Percentiles rank a stretch among this genome's conserved stretches.
Conservation (phyloP, 2,888 invertebrate genomes). For the Drosophila antonietae region DNA sequence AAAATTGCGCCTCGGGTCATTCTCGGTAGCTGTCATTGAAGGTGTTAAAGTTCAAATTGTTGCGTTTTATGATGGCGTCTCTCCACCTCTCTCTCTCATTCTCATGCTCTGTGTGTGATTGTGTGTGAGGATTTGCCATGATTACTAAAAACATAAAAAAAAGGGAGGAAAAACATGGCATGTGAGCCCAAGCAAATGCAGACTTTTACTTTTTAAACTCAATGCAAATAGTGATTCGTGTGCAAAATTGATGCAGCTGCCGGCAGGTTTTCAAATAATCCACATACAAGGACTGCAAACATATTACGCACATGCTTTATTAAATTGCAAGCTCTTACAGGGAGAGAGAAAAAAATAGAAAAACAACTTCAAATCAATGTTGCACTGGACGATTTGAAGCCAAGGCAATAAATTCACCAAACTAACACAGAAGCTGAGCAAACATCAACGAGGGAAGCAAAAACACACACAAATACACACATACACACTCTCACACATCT, state of each 20-base stretch:
- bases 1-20: constrained; percentile 76
- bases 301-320: constrained; percentile 19
- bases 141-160: constrained; percentile 42
- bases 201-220: constrained; percentile 36
- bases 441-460: background rate
- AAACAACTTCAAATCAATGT: constrained; percentile 39
- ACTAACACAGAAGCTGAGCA: constrained; percentile 5
- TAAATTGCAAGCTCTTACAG: constrained; percentile 17
- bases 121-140: constrained; percentile 34
- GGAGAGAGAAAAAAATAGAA: background rate
- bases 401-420: constrained; percentile 36
- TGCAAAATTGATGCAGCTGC: constrained; percentile 38
- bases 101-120: background rate
- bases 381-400: constrained; percentile 21
- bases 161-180: background rate
- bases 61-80: constrained; percentile 43
- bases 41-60: constrained; percentile 79
- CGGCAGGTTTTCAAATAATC: constrained; percentile 19
- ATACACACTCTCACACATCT: background rate
- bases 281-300: constrained; percentile 1
- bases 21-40: constrained; percentile 71
- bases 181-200: constrained; percentile 28
- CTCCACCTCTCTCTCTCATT: background rate
- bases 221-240: constrained; percentile 53
- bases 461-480: background rate